Base-by-base conservation (phyloP, 2,113 vertebrate genomes). In the Corydoras sp. region DNA sequence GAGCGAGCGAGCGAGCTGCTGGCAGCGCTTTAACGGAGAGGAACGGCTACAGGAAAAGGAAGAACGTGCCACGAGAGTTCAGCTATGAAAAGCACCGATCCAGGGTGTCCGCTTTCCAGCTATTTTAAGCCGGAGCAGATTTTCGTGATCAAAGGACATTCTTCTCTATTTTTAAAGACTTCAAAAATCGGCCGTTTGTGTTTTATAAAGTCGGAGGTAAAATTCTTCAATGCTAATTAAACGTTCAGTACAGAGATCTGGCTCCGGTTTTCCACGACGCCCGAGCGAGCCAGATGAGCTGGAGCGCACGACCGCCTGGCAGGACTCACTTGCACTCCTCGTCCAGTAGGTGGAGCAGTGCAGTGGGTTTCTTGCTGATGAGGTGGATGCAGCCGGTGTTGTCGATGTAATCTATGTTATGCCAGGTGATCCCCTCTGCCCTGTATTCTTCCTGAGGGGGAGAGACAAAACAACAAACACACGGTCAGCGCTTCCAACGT, bases 341-440 rank as follows among this genome's bases (percentile, higher is more conserved):
- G 71, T 99, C 97, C 88, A 98, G 91, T 71, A 99, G 92, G 82
- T 98, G 94, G 87, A 99, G 93, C 73, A 99, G 86, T 8, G 94
- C 97, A 0, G 96, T 99, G 65, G 97, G 97, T 83, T 98, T 99
- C 90, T 93, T 99, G 82, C 96, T 98, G 91, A 98, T 98, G 80
- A 99, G 92, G 85, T 86, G 94, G 83, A 99, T 98, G 86, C 97
- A 99, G 81, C 92, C 88, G 0, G 92, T 94, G 78, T 99, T 99
- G 89, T 99, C 95, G 12, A 95, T 97, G 83, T 98, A 99, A 85
- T 97, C 94, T 0, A 99, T 99, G 85, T 95, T 97, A 76, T 91
- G 90, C 97, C 97, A 99, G 87, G 89, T 93, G 85, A 99, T 99
- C 81, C 93, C 95, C 86, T 99, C 95, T 50, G 84, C 85, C 80